phyloP scores from a whole-genome alignment of 2,888 invertebrate species.

The Allacma fusca region DNA sequence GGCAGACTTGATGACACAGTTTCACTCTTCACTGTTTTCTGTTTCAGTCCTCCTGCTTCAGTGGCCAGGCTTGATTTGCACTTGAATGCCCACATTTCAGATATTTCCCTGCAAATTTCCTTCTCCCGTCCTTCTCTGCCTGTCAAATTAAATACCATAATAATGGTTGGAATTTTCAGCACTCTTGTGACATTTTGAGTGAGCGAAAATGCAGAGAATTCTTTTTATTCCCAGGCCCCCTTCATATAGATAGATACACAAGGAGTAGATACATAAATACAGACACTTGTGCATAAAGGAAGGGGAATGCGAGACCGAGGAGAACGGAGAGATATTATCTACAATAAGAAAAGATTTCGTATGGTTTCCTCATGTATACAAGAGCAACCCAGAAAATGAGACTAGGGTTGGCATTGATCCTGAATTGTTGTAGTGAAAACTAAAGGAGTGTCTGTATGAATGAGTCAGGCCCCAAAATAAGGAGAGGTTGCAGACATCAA shows the following conservation, averaged over 20 bases:
- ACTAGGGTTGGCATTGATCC: conserved; percentile 31
- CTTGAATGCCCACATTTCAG: not conserved
- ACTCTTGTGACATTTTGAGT: too few species aligned
- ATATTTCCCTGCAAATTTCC: too few species aligned
- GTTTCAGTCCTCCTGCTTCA: conserved; percentile 19
- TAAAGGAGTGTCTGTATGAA: not conserved
- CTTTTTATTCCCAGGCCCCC: too few species aligned
- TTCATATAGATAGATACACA: too few species aligned
- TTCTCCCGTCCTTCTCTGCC: too few species aligned
- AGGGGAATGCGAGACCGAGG: not conserved
- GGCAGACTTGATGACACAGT: conserved; percentile 13
- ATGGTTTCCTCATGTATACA: not conserved
- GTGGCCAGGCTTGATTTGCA: conserved; percentile 23
- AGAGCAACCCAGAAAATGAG: not conserved
- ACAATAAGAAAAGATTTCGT: not conserved
- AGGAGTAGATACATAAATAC: too few species aligned
- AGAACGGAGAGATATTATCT: not conserved
- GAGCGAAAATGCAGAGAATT: too few species aligned
- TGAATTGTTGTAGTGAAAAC: conserved; percentile 24
- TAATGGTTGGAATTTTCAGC: too few species aligned
- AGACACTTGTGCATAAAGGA: not conserved
- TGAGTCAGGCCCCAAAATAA: not conserved
- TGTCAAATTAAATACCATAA: too few species aligned
- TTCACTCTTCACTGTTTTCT: conserved; percentile 4
- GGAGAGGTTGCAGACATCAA: not conserved